These are phyloP conservation scores for Synchiropus splendidus DNA, from an alignment of 2,113 vertebrate genomes.

Conservation along the genomic window DNA sequence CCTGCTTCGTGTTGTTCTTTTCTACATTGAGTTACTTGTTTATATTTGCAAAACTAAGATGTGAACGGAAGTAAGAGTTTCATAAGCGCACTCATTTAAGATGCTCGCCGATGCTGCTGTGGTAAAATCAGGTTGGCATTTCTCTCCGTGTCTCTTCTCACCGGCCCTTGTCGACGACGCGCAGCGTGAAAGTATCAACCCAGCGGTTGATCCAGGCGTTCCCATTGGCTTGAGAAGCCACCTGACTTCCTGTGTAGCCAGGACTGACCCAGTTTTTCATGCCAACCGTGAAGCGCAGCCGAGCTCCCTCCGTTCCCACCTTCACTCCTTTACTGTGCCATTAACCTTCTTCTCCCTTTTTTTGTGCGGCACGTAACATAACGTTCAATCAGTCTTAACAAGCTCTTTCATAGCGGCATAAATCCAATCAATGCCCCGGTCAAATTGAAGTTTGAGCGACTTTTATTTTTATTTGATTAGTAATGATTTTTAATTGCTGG, in stretches of 20 bases:
- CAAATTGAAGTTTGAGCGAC: slow-evolving; percentile 50
- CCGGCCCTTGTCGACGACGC: slow-evolving; percentile 66
- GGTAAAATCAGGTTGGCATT: slow-evolving; percentile 58
- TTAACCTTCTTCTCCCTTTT: slow-evolving; percentile 40
- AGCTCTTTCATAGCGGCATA: slow-evolving; percentile 37
- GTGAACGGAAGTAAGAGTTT: background rate
- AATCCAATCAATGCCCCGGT: slow-evolving; percentile 36
- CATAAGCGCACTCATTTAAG: too few species aligned
- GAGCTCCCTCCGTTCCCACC: background rate
- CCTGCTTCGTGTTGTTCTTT: background rate
- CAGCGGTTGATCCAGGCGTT: slow-evolving; percentile 67
- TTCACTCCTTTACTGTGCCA: slow-evolving; percentile 4
- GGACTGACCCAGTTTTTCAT: slow-evolving; percentile 42
- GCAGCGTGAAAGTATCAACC: slow-evolving; percentile 59
- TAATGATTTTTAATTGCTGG: slow-evolving; percentile 68
- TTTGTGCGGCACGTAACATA: slow-evolving; percentile 41
- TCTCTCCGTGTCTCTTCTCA: slow-evolving; percentile 65
- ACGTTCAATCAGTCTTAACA: slow-evolving; percentile 32
- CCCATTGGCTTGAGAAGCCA: slow-evolving; percentile 66
- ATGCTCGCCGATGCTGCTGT: too few species aligned
- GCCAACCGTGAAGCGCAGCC: slow-evolving; percentile 10
- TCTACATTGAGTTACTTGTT: background rate
- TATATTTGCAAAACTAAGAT: too few species aligned
- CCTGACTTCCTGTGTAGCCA: slow-evolving; percentile 70
- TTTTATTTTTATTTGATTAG: slow-evolving; percentile 71